Evolutionary conservation across 64 coral and sea anemone species (phyloP), one percentile per base, ranked within the genome.

Genomic region (Catalaphyllia jardinei): DNA sequence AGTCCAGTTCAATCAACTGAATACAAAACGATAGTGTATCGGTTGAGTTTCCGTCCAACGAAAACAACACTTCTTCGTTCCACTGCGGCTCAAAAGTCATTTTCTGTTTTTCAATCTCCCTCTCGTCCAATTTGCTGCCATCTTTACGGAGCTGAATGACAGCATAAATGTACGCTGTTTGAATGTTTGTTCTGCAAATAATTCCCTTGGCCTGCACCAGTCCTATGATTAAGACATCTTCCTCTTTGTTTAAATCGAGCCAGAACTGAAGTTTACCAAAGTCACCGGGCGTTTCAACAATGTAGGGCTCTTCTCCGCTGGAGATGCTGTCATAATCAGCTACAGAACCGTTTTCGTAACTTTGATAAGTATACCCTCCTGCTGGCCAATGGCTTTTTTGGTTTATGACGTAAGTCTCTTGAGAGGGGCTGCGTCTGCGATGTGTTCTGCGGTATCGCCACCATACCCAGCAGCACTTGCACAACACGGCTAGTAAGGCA

Each of bases 391-490:
- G 89, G 19, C 83, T 73, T 50, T 79, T 84, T 13, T 88, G 84
- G 3, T 88, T 81, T 60, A 93, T 54, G 71, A 79, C 15, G 22
- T 97, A 93, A 3, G 88, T 91, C 60, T 97, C 67, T 52, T 97
- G 93, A 65, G 89, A 83, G 0, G 79, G 35, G 27, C 31, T 73
- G 54, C 75, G 79, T 31, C 79, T 74, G 30, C 28, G 59, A 31
- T 85, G 57, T 71, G 51, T 51, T 31, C 87, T 77, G 59, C 72
- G 89, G 71, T 91, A 94, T 22, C 78, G 60, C 67, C 91, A 97
- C 95, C 95, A 97, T 27, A 97, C 91, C 95, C 95, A 97, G 77
- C 87, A 91, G 73, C 92, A 97, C 78, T 97, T 97, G 83, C 92
- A 82, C 31, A 92, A 60, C 10, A 97, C 95, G 11, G 90, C 72